phyloP scores from a whole-genome alignment of 23 tunicate species.

The Halocynthia roretzi region DNA sequence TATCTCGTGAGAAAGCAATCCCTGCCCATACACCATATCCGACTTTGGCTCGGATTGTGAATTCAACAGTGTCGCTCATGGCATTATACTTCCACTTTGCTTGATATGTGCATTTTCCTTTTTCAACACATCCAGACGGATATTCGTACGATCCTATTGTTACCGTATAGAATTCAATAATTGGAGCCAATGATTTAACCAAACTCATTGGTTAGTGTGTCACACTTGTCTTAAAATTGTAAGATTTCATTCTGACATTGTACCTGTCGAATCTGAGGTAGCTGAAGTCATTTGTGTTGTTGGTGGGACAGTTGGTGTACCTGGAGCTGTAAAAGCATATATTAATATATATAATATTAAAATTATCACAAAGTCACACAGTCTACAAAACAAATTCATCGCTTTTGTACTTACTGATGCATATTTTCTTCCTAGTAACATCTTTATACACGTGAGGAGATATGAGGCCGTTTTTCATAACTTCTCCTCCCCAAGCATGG shows the following conservation, averaged over 20 bases:
- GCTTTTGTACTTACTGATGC: neutral
- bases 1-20: neutral
- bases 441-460: neutral
- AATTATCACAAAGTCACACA: too few species aligned
- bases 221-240: too few species aligned
- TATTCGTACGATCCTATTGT: neutral
- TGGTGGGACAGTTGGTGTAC: too few species aligned
- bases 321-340: too few species aligned
- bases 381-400: neutral
- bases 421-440: neutral
- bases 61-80: neutral
- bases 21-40: constrained; percentile 1
- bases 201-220: too few species aligned
- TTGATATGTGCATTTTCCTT: neutral
- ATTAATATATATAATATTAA: too few species aligned
- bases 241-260: too few species aligned
- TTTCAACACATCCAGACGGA: neutral
- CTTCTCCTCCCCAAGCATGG: constrained; percentile 1
- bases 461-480: neutral
- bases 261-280: too few species aligned
- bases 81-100: neutral
- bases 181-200: too few species aligned
- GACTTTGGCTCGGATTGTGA: neutral
- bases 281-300: too few species aligned
- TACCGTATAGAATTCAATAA: too few species aligned